A percentile compares a stretch with the other conserved stretches of the same genome.
phyloP scores from a whole-genome alignment of 1,140 invertebrate species.

The Saccostrea cuccullata region DNA sequence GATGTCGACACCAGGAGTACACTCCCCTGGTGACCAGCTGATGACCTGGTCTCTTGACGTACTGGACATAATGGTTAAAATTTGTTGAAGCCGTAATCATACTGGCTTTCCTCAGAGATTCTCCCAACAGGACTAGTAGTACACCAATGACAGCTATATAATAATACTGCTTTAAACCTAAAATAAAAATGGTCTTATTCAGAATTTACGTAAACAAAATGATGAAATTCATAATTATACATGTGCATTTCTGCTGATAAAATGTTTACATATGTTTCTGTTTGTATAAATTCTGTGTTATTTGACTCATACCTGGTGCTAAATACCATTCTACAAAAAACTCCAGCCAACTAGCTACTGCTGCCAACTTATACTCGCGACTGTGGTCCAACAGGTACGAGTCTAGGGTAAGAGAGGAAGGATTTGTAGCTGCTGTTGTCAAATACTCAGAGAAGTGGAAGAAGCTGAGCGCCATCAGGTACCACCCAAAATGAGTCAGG shows the following conservation, averaged over 20 bases:
- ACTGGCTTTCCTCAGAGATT: conserved; percentile 92
- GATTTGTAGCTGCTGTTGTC: conserved; percentile 92
- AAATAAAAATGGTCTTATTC: conserved; percentile 47
- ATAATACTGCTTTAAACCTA: conserved; percentile 72
- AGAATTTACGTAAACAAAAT: neutral
- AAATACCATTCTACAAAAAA: conserved; percentile 90
- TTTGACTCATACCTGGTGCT: conserved; percentile 83
- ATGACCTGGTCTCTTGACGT: conserved; percentile 84
- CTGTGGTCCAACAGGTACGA: conserved; percentile 98
- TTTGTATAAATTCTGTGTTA: neutral
- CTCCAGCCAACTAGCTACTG: conserved; percentile 92
- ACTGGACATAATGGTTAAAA: conserved; percentile 89
- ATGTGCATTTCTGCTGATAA: neutral
- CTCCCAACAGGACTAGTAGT: conserved; percentile 90
- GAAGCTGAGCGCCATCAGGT: conserved; percentile 82
- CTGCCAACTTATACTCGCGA: conserved; percentile 91
- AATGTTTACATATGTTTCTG: neutral
- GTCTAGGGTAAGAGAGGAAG: conserved; percentile 87
- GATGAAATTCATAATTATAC: neutral
- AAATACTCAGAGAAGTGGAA: conserved; percentile 98
- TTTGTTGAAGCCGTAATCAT: conserved; percentile 96
- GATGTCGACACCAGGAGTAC: conserved; percentile 89
- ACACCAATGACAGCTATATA: conserved; percentile 83
- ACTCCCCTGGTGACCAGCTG: conserved; percentile 93
- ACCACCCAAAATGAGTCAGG: conserved; percentile 86